Evolutionary conservation across 2,113 vertebrate genomes (phyloP), one percentile per base, ranked within the genome.

Genomic region (Felis chaus): DNA sequence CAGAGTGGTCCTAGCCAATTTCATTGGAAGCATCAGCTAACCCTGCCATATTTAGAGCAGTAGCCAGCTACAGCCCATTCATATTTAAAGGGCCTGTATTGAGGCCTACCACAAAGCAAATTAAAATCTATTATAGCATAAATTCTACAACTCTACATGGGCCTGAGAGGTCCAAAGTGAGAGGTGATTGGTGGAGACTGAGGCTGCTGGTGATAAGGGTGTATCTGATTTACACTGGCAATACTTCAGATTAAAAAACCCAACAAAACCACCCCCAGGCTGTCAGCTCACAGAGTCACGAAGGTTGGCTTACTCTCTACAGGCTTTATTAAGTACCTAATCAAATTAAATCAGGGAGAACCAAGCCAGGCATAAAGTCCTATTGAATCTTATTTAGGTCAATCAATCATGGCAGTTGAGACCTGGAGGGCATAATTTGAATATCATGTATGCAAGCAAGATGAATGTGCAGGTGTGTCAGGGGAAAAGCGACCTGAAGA

Each of bases 311-410:
- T 90, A n/a, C 29, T 69, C 45, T 89, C 65, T 63, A 25, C 16
- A 63, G 8, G 13, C 13, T 91, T 89, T 66, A 73, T 92, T 94
- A 83, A 73, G 88, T 69, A 65, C 3, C 27, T 27, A 90, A 53
- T 95, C 61, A 79, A 79, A 76, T 85, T 63, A 74, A 89, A 21
- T 91, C 33, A 57, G 53, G 69, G 79, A 95, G 93, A 93, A 95
- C 21, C 10, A 89, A 68, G 31, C 69, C 94, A 85, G 68, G 41
- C 73, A 92, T 48, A 66, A 92, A 83, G 9, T 90, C 23, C 31
- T 57, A 16, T 8, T 94, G 33, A 65, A 92, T 80, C 25, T 90
- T 29, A 87, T 50, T 89, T 68, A n/a, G 6, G n/a, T 74, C 31
- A 31, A 31, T 92, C 57, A 48, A 3, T 87, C n/a, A 41, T 45